Conservation (phyloP, 2,888 invertebrate species). For the Slavum lentiscoides region DNA sequence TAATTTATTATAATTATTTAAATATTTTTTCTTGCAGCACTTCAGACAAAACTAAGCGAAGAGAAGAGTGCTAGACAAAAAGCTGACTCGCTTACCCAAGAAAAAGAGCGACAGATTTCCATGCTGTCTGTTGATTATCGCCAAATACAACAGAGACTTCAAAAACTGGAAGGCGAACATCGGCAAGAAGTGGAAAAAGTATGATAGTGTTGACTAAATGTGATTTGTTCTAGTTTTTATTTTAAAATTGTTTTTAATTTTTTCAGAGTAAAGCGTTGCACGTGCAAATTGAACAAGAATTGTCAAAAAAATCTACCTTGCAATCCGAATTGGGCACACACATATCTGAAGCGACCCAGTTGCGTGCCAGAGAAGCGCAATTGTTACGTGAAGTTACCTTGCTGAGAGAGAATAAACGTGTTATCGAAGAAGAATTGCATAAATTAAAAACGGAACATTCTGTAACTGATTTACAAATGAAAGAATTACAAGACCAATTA, state of each 20-base stretch:
- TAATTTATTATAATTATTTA: constrained; percentile 12
- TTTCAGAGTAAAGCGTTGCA: constrained; percentile 75
- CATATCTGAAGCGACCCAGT: constrained; percentile 71
- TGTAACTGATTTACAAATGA: constrained; percentile 74
- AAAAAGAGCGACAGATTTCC: constrained; percentile 90
- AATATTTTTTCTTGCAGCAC: constrained; percentile 56
- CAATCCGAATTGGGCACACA: constrained; percentile 80
- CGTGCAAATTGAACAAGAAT: constrained; percentile 89
- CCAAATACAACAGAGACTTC: constrained; percentile 88
- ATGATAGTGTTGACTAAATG: constrained; percentile 12
- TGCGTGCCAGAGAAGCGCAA: constrained; percentile 75
- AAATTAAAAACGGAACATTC: constrained; percentile 72
- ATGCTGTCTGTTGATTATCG: constrained; percentile 93
- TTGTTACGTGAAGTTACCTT: constrained; percentile 71
- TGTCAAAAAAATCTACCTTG: constrained; percentile 78
- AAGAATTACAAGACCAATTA: constrained; percentile 90
- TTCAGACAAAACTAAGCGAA: constrained; percentile 88
- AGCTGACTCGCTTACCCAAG: constrained; percentile 83
- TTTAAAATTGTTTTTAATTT: constrained; percentile 27
- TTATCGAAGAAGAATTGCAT: constrained; percentile 75
- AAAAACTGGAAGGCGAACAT: constrained; percentile 89
- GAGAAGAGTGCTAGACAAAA: constrained; percentile 86
- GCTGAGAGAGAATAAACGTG: constrained; percentile 70
- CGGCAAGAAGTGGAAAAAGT: constrained; percentile 85
- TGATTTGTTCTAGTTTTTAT: not conserved